Evolutionary conservation across 2,113 vertebrate species (phyloP).

Genomic region (Hydrolagus affinis): DNA sequence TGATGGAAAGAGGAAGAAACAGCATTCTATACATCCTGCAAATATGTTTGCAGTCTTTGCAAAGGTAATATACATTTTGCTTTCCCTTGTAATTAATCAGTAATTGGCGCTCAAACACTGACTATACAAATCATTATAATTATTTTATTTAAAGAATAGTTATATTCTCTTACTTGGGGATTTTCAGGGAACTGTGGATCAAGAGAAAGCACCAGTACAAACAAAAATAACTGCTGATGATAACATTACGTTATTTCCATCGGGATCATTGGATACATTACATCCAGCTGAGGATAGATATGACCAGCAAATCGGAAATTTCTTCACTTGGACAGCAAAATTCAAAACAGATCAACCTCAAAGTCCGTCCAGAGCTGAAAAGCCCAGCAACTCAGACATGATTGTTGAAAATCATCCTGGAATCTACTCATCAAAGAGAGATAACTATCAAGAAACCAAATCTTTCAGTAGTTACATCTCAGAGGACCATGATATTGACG

Average conservation of each 20-base stretch:
- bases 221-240: neutral
- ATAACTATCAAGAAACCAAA: neutral
- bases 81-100: neutral
- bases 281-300: neutral
- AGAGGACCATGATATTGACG: neutral
- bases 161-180: neutral
- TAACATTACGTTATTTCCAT: neutral
- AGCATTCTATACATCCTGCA: neutral
- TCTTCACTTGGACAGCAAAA: neutral
- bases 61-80: conserved; percentile 7
- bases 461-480: neutral
- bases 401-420: neutral
- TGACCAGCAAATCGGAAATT: neutral
- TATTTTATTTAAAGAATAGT: neutral
- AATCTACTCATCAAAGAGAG: neutral
- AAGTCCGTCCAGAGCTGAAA: neutral
- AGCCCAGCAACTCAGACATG: neutral
- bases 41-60: neutral
- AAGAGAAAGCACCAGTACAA: neutral
- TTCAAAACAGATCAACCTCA: neutral
- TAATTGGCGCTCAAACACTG: neutral
- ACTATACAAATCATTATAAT: neutral
- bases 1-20: neutral
- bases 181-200: neutral
- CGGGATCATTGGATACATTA: neutral